phyloP scores from a whole-genome alignment of 2,888 invertebrate species.

The Hemistola chrysoprasaria region DNA sequence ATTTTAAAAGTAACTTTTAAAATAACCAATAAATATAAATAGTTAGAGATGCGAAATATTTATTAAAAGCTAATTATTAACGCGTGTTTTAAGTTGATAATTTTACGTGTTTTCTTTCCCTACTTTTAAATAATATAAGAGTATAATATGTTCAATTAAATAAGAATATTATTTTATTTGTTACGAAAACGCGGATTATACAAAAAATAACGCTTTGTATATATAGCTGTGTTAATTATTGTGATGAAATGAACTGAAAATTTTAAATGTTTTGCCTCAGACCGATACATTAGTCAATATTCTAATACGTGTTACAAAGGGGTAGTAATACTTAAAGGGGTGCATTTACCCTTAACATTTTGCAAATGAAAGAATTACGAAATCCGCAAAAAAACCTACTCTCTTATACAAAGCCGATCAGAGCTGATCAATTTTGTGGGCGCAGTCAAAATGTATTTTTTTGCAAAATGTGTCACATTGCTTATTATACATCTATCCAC shows the following conservation, averaged over 20 bases:
- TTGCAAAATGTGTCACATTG: no score
- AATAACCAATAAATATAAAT: slow-evolving; percentile 17
- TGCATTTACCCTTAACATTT: no score
- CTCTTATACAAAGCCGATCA: no score
- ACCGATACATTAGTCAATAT: slow-evolving; percentile 5
- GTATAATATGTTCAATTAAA: slow-evolving; percentile 21
- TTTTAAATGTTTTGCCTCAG: slow-evolving; percentile 39
- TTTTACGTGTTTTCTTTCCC: slow-evolving; percentile 42
- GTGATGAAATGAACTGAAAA: slow-evolving; percentile 40
- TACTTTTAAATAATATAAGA: slow-evolving; percentile 6
- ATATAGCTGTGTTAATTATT: slow-evolving; percentile 45
- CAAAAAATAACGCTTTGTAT: slow-evolving; percentile 48
- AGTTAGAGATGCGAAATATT: slow-evolving; percentile 33
- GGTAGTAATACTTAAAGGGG: no score
- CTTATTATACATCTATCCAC: no score
- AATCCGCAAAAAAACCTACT: no score
- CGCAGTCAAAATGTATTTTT: no score
- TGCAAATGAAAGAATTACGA: no score
- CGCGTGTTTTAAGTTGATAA: slow-evolving; percentile 35
- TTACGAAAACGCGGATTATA: slow-evolving; percentile 28
- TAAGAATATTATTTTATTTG: slow-evolving; percentile 29
- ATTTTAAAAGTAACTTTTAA: background rate
- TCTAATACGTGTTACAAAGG: no score
- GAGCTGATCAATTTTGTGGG: no score
- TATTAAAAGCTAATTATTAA: slow-evolving; percentile 26